Conservation (phyloP, 35 echinoderm and acorn worm genomes). For the Diadema setosum region DNA sequence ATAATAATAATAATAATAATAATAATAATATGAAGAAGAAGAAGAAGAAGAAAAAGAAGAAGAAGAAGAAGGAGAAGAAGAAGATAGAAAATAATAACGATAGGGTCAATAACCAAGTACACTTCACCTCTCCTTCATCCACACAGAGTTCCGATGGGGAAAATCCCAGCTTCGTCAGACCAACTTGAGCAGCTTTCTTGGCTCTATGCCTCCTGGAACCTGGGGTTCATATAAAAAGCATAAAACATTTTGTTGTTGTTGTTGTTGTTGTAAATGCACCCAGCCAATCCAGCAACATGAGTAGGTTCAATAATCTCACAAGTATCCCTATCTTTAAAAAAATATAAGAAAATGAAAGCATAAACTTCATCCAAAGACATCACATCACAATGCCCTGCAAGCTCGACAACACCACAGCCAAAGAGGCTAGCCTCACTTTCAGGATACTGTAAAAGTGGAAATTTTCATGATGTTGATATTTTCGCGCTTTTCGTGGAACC, state of each 20-base stretch:
- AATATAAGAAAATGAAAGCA: background rate
- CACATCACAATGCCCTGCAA: background rate
- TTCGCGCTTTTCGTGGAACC: no score
- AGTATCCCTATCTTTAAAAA: background rate
- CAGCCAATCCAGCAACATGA: background rate
- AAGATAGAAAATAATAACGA: no score
- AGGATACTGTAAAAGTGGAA: no score
- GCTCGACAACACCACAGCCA: no score
- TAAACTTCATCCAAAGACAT: background rate
- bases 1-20: no score
- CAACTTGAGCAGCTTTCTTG: conserved; percentile 17
- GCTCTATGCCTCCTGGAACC: background rate
- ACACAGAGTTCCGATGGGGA: conserved; percentile 50
- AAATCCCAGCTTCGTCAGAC: conserved; percentile 55
- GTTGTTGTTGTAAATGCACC: background rate
- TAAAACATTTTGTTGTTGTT: background rate
- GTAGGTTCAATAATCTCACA: background rate
- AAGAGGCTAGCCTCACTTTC: no score
- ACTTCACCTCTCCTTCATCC: conserved; percentile 63
- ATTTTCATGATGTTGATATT: no score
- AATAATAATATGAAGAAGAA: no score
- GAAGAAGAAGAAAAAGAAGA: no score
- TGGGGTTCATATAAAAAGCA: background rate
- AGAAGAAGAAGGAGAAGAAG: no score
- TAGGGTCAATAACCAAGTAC: background rate